phyloP scores from a whole-genome alignment of 2,888 invertebrate species.

The Luperina nickerlii region DNA sequence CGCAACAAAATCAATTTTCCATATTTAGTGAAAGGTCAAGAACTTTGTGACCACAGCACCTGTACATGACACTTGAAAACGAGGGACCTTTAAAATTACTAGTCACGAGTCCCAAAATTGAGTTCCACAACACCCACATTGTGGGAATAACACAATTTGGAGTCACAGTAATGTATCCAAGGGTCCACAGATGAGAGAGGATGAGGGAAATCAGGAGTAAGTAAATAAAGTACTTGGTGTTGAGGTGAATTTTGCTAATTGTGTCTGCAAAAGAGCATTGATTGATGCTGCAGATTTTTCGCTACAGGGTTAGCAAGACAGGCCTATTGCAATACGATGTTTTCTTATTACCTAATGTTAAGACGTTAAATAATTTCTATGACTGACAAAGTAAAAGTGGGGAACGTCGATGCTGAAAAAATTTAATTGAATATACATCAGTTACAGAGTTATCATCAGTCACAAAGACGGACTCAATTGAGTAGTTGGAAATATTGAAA shows the following conservation, averaged over 20 bases:
- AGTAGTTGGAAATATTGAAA: constrained; percentile 7
- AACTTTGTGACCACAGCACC: constrained; percentile 75
- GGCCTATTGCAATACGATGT: neutral
- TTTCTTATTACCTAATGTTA: neutral
- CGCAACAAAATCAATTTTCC: constrained; percentile 62
- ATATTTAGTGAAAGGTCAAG: constrained; percentile 50
- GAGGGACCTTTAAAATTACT: constrained; percentile 78
- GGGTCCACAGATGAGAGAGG: constrained; percentile 42
- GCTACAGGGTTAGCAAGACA: neutral
- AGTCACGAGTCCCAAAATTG: constrained; percentile 75
- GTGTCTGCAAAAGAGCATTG: neutral
- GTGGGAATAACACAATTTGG: constrained; percentile 76
- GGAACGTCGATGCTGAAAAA: too few relatives aligned
- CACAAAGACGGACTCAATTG: neutral
- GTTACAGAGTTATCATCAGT: neutral
- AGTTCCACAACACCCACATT: constrained; percentile 76
- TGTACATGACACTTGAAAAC: constrained; percentile 77
- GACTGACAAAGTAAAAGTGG: neutral
- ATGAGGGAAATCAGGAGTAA: constrained; percentile 39
- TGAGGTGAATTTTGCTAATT: constrained; percentile 51
- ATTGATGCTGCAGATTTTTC: neutral
- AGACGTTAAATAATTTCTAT: neutral
- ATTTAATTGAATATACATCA: neutral
- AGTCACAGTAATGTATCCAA: constrained; percentile 67
- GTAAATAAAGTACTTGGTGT: constrained; percentile 47